Evolutionary conservation across 2,113 vertebrate genomes (phyloP).

Genomic region (Anser brachyrhynchus): DNA sequence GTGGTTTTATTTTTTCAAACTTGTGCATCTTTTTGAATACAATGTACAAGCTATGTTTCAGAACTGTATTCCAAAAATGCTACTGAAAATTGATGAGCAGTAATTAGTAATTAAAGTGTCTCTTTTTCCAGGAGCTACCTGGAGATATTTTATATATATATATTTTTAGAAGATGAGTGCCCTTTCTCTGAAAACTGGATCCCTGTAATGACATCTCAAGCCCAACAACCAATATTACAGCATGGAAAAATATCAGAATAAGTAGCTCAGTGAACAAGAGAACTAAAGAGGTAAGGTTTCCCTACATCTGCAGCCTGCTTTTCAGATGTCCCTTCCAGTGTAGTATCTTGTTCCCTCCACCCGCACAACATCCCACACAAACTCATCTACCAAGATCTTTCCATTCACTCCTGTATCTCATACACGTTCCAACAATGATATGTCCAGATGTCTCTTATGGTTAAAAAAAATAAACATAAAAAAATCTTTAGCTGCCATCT

Average conservation of each 20-base stretch:
- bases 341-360: neutral
- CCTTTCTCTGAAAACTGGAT: neutral
- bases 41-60: neutral
- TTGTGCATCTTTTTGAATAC: neutral
- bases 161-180: neutral
- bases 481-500: neutral
- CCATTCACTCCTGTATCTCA: neutral
- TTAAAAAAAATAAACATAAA: neutral
- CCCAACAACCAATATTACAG: neutral
- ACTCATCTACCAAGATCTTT: neutral
- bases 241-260: neutral
- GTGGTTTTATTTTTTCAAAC: neutral
- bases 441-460: neutral
- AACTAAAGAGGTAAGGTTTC: neutral
- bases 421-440: neutral
- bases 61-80: neutral
- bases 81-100: neutral
- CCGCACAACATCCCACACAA: neutral
- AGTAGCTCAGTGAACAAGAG: neutral
- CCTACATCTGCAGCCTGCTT: neutral
- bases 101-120: neutral
- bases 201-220: neutral
- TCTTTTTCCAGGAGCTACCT: neutral
- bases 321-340: slow-evolving; percentile 2
- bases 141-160: neutral